These are phyloP conservation scores for Congeria kusceri DNA, from an alignment of 2,888 invertebrate species.

Conservation along the genomic window DNA sequence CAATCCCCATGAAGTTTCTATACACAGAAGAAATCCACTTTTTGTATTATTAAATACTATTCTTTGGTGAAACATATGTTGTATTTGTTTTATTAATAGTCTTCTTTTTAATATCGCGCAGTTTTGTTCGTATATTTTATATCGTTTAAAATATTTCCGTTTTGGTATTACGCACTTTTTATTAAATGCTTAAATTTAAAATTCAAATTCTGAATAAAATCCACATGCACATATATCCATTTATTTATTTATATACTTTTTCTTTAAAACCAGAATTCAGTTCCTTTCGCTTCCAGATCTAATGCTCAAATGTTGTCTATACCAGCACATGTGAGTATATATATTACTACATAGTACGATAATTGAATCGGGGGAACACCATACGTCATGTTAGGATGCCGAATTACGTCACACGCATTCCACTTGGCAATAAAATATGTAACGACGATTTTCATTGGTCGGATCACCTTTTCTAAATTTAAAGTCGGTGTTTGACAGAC, in stretches of 20 bases:
- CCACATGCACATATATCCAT: not conserved
- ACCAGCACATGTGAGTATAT: conserved; percentile 41
- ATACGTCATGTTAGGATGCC: conserved; percentile 50
- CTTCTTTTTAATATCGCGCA: not conserved
- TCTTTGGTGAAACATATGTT: no score
- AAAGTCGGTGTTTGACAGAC: conserved; percentile 29
- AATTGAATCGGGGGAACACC: conserved; percentile 66
- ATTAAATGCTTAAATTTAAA: no score
- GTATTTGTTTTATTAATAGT: no score
- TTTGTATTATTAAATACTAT: no score
- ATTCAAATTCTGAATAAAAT: no score
- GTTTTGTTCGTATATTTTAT: not conserved
- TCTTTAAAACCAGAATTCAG: not conserved
- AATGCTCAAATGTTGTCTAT: conserved; percentile 45
- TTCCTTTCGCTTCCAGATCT: conserved; percentile 24
- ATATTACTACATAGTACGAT: conserved; percentile 57
- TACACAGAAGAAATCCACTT: no score
- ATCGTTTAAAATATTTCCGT: not conserved
- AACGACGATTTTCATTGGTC: conserved; percentile 52
- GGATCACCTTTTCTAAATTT: conserved; percentile 44
- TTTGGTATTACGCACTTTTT: no score
- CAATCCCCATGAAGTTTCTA: no score
- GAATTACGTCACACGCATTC: conserved; percentile 61
- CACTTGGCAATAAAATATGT: conserved; percentile 30
- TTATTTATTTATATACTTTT: not conserved